A percentile compares a stretch with the other conserved stretches of the same genome.
These are phyloP conservation scores for Heloderma charlesbogerti DNA, from an alignment of 2,113 vertebrate species.

Conservation along the genomic window DNA sequence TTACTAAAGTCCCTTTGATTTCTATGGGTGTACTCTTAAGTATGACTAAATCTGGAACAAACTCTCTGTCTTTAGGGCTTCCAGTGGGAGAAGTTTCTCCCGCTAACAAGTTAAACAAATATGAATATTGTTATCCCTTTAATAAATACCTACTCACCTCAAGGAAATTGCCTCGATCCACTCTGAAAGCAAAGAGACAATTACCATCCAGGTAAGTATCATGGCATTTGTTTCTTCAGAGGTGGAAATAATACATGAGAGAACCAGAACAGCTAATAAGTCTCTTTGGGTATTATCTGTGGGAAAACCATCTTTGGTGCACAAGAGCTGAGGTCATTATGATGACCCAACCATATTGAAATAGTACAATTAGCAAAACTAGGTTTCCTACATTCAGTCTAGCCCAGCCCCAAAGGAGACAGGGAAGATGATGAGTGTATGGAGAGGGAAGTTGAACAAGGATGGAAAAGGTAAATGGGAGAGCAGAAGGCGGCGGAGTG, in stretches of 20 bases:
- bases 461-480: neutral
- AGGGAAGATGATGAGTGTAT: neutral
- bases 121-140: neutral
- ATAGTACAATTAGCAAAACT: conserved; percentile 3
- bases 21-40: too few species aligned
- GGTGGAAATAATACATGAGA: neutral
- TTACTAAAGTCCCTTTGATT: too few species aligned
- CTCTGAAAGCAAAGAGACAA: conserved; percentile 1
- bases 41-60: too few species aligned
- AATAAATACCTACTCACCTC: neutral
- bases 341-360: neutral
- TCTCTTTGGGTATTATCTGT: neutral
- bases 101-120: neutral
- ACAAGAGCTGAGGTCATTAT: neutral
- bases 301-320: neutral
- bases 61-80: too few species aligned
- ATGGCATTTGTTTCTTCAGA: conserved; percentile 16
- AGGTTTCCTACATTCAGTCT: neutral
- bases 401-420: neutral
- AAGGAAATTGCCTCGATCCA: neutral
- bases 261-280: neutral
- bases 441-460: neutral
- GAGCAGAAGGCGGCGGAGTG: neutral
- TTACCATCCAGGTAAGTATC: neutral
- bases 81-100: neutral